Evolutionary conservation across 2,113 vertebrate genomes (phyloP).

Genomic region (Urocolius indicus): DNA sequence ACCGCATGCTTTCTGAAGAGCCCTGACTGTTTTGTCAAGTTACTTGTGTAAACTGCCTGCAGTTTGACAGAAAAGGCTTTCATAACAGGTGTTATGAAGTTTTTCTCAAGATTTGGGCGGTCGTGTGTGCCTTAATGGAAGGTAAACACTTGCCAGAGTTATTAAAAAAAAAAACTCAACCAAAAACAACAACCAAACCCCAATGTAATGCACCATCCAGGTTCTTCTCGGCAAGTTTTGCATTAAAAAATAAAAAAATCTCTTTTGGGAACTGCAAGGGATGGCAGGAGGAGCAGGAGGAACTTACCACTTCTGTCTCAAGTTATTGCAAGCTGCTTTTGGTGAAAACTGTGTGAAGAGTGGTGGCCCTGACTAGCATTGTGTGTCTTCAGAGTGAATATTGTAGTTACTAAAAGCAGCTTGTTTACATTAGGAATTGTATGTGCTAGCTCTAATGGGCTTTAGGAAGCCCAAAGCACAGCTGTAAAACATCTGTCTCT

Average conservation of each 20-base stretch:
- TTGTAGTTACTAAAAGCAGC: slow-evolving; percentile 63
- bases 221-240: background rate
- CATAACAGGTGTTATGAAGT: background rate
- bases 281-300: background rate
- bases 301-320: background rate
- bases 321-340: background rate
- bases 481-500: slow-evolving; percentile 62
- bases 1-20: background rate
- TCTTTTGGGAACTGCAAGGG: background rate
- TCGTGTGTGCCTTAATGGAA: background rate
- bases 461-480: slow-evolving; percentile 56
- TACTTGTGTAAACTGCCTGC: background rate
- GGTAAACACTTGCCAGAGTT: background rate
- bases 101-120: background rate
- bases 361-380: background rate
- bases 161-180: background rate
- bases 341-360: background rate
- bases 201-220: background rate
- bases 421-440: slow-evolving; percentile 69
- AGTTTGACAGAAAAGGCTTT: background rate
- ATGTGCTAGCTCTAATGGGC: slow-evolving; percentile 63
- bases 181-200: too few relatives aligned
- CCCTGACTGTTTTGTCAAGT: background rate
- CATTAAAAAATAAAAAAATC: background rate
- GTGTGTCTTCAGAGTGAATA: slow-evolving; percentile 54